Evolutionary conservation across 2,888 invertebrate species (phyloP).

Genomic region (Patella pellucida): DNA sequence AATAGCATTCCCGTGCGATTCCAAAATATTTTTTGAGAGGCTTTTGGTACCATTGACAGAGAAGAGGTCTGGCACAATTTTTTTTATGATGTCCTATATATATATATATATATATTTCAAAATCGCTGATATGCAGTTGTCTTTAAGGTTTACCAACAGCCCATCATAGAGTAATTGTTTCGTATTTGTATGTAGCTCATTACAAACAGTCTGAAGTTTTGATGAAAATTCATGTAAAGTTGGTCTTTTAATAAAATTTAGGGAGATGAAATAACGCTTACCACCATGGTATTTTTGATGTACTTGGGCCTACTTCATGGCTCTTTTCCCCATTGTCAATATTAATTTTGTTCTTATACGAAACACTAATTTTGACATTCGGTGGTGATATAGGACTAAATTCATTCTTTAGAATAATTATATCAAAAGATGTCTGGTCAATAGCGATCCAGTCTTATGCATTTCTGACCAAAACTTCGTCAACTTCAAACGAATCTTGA

Average conservation of each 20-base stretch:
- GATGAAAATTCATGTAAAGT: not conserved
- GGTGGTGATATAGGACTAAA: no score
- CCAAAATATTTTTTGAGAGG: not conserved
- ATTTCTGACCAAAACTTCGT: not conserved
- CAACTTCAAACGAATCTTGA: not conserved
- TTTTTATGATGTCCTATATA: no score
- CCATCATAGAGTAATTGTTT: not conserved
- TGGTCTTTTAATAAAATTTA: not conserved
- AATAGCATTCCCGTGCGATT: not conserved
- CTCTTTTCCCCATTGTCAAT: no score
- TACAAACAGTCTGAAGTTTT: not conserved
- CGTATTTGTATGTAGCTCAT: not conserved
- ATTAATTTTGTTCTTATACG: no score
- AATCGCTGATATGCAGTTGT: not conserved
- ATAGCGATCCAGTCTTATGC: not conserved
- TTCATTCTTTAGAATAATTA: no score
- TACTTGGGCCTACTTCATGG: no score
- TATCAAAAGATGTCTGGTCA: not conserved
- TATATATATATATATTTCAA: no score
- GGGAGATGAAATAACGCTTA: no score
- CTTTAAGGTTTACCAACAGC: not conserved
- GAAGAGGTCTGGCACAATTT: not conserved
- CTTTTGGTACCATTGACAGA: not conserved
- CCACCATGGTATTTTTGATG: no score
- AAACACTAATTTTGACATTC: no score